A percentile compares a stretch with the other conserved stretches of the same genome.
Conservation (phyloP, 2,113 vertebrate genomes). For the Falco punctatus region DNA sequence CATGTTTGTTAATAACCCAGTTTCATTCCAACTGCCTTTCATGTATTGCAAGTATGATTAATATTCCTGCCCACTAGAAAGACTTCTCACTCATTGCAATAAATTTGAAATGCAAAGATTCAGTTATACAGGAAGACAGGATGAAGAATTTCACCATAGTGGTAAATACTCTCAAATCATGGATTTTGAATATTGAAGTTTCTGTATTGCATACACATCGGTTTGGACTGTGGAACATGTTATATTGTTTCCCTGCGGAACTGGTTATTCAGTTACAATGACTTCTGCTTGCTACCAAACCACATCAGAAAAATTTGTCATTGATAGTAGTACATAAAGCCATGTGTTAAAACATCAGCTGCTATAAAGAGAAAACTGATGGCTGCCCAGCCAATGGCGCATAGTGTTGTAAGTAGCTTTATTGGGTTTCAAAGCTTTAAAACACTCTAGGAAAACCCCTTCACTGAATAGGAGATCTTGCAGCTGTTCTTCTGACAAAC, state of each 20-base stretch:
- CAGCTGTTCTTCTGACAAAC: not conserved
- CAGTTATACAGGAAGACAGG: not conserved
- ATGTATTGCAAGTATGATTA: constrained; percentile 30
- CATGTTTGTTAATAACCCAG: not conserved
- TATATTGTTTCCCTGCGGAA: not conserved
- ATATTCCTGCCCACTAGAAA: not conserved
- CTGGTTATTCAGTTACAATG: not conserved
- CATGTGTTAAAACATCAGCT: too few relatives aligned
- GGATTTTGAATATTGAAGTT: not conserved
- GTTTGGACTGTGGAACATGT: not conserved
- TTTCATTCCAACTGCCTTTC: constrained; percentile 8
- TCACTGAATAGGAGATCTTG: not conserved
- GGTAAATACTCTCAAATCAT: not conserved
- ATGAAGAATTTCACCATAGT: constrained; percentile 6
- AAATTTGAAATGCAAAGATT: constrained; percentile 35
- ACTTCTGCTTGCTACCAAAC: not conserved
- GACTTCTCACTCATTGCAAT: not conserved
- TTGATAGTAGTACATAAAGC: not conserved
- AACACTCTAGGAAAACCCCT: not conserved
- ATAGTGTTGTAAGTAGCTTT: not conserved
- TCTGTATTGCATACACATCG: not conserved
- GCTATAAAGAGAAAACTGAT: not conserved
- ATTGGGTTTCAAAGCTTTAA: not conserved
- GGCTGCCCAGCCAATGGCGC: not conserved
- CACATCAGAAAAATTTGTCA: not conserved